Evolutionary conservation across 2,888 invertebrate species (phyloP).

Genomic region (Antheraea yamamai): DNA sequence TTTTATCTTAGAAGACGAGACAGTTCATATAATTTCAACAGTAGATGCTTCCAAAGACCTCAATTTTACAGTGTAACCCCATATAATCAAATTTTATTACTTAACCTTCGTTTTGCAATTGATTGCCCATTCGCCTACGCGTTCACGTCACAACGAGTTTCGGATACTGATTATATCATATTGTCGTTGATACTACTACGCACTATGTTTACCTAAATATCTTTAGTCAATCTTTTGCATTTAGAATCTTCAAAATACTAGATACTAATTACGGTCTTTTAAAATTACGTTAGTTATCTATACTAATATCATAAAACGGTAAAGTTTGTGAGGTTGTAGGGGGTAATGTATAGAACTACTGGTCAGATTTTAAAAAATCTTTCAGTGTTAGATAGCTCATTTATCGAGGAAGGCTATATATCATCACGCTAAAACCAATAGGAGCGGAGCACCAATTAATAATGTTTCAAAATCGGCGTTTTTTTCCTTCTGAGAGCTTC

Average conservation of each 20-base stretch:
- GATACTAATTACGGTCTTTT: background rate
- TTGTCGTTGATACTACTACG: background rate
- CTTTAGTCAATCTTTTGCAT: background rate
- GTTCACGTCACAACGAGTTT: slow-evolving; percentile 16
- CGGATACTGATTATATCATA: background rate
- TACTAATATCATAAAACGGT: too few relatives aligned
- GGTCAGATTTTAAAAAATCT: too few relatives aligned
- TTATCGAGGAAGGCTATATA: too few relatives aligned
- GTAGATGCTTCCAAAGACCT: background rate
- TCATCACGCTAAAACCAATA: too few relatives aligned
- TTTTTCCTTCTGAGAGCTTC: too few relatives aligned
- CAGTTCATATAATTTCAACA: background rate
- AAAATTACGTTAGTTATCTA: background rate
- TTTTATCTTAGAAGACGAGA: background rate
- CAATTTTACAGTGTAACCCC: slow-evolving; percentile 6
- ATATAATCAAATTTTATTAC: slow-evolving; percentile 17
- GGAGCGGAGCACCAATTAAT: too few relatives aligned
- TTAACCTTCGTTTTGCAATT: slow-evolving; percentile 19
- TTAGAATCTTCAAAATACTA: background rate
- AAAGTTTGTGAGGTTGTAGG: too few relatives aligned
- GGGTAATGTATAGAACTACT: too few relatives aligned
- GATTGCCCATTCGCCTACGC: slow-evolving; percentile 20
- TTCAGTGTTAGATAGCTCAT: too few relatives aligned
- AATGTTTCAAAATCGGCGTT: too few relatives aligned
- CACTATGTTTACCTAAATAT: background rate